Conservation (phyloP, 2,888 invertebrate genomes). For the Brassicogethes aeneus region DNA sequence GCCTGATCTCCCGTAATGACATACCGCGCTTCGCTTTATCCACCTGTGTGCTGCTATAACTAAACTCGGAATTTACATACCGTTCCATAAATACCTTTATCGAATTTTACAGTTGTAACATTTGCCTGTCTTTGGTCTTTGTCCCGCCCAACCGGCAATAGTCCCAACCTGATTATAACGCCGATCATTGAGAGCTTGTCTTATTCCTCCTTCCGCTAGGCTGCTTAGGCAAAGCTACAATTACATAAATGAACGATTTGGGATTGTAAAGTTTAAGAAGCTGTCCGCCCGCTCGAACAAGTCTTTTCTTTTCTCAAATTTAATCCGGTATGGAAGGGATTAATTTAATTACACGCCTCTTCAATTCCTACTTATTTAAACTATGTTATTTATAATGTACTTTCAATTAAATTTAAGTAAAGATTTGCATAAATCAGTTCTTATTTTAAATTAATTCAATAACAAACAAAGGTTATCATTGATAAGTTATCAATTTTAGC, state of each 20-base stretch:
- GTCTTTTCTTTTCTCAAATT: too few species aligned
- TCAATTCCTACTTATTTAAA: too few species aligned
- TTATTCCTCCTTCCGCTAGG: background rate
- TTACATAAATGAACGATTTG: background rate
- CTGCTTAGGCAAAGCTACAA: background rate
- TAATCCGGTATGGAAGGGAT: too few species aligned
- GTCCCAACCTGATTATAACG: background rate
- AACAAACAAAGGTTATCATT: too few species aligned
- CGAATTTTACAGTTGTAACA: constrained; percentile 9
- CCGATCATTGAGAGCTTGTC: background rate
- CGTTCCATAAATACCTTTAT: constrained; percentile 23
- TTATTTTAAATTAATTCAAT: too few species aligned
- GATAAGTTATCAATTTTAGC: too few species aligned
- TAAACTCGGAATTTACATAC: constrained; percentile 20
- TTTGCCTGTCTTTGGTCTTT: constrained; percentile 11
- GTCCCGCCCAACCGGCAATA: background rate
- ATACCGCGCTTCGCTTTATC: constrained; percentile 21
- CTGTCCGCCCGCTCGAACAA: too few species aligned
- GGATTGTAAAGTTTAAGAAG: background rate
- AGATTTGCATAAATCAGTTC: too few species aligned
- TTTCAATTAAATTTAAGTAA: too few species aligned
- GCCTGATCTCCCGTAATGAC: constrained; percentile 22
- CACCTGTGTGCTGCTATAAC: constrained; percentile 22
- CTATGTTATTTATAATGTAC: too few species aligned
- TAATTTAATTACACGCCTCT: too few species aligned